These are phyloP conservation scores for Synergus umbraculus DNA, from an alignment of 2,888 invertebrate species.

Conservation along the genomic window DNA sequence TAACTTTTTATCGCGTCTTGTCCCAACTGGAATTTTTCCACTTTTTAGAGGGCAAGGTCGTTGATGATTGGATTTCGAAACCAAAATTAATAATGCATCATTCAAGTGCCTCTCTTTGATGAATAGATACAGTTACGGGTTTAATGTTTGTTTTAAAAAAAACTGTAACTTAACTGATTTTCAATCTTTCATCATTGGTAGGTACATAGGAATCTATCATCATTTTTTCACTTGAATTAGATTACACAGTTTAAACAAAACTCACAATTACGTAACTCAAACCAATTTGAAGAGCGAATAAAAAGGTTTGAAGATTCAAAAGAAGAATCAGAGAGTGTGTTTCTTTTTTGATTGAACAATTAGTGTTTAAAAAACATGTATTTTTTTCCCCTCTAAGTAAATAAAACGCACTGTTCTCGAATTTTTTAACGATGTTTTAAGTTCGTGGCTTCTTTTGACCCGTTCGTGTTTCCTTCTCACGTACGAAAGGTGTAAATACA, in stretches of 20 bases:
- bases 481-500: constrained; percentile 34
- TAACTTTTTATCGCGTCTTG: not conserved
- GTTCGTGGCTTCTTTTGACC: constrained; percentile 12
- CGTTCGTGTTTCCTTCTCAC: constrained; percentile 12
- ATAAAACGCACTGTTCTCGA: not conserved
- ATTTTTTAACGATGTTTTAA: not conserved
- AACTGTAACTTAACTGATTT: not conserved
- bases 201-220: too few relatives aligned
- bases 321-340: not conserved
- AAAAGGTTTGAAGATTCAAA: not conserved
- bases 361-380: not conserved
- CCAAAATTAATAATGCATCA: not conserved
- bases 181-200: too few relatives aligned
- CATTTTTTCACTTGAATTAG: not conserved
- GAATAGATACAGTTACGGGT: not conserved
- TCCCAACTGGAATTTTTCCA: constrained; percentile 9
- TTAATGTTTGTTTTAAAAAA: not conserved
- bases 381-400: not conserved
- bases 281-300: not conserved
- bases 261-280: not conserved
- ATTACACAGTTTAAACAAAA: not conserved
- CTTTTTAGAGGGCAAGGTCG: constrained; percentile 15
- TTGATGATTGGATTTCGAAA: constrained; percentile 24
- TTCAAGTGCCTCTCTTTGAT: constrained; percentile 4
- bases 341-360: not conserved